Conservation (phyloP, 1,140 invertebrate species). For the Carcinoscorpius rotundicauda region DNA sequence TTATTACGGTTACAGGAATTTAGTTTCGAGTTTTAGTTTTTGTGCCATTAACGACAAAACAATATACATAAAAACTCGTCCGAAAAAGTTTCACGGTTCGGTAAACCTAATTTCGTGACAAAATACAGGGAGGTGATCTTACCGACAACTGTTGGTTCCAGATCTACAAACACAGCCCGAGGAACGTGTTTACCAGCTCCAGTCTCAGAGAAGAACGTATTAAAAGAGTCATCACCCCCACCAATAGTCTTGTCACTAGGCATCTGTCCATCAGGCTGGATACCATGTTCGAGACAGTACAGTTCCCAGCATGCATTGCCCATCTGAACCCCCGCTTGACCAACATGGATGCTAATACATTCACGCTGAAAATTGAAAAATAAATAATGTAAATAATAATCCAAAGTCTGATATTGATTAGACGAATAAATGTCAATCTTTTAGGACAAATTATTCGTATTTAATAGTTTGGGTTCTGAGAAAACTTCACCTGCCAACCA, state of each 20-base stretch:
- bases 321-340: constrained; percentile 80
- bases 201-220: constrained; percentile 83
- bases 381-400: no score
- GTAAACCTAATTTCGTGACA: background rate
- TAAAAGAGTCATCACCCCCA: constrained; percentile 70
- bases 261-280: constrained; percentile 43
- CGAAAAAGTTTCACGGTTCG: background rate
- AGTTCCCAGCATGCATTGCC: constrained; percentile 71
- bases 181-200: constrained; percentile 76
- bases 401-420: no score
- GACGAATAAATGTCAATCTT: no score
- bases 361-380: constrained; percentile 39
- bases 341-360: constrained; percentile 75
- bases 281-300: constrained; percentile 80
- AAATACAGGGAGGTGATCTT: constrained; percentile 24
- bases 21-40: background rate
- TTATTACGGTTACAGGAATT: background rate
- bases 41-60: background rate
- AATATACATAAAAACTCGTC: background rate
- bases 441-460: no score
- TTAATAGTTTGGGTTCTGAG: no score
- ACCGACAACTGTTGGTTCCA: constrained; percentile 79
- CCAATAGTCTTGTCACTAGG: constrained; percentile 31
- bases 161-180: constrained; percentile 65
- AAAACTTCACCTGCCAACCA: no score